Percentiles rank a stretch among this genome's conserved stretches.
phyloP scores from a whole-genome alignment of 2,113 vertebrate genomes.

The Pimephales promelas region DNA sequence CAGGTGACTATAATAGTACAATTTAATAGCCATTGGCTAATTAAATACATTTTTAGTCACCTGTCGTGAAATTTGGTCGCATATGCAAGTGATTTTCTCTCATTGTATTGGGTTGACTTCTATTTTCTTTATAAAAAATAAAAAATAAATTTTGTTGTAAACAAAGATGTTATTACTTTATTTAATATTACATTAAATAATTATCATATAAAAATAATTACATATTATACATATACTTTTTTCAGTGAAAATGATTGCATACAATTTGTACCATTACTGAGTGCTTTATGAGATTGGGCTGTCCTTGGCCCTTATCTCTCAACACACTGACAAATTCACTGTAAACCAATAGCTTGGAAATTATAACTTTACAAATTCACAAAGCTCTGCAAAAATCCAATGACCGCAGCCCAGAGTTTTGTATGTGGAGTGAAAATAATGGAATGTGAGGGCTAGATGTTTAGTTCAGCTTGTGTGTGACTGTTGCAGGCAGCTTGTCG shows the following conservation, averaged over 20 bases:
- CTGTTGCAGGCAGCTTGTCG: background rate
- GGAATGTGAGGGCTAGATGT: background rate
- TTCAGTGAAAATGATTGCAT: background rate
- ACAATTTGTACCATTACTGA: background rate
- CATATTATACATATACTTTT: background rate
- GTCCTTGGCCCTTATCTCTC: background rate
- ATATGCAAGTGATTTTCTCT: too few species aligned
- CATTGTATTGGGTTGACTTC: too few species aligned
- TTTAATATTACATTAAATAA: background rate
- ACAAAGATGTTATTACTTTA: background rate
- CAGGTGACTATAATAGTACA: too few species aligned
- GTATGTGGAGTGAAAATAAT: background rate
- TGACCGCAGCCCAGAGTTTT: background rate
- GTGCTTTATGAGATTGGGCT: background rate
- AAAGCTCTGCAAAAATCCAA: constrained; percentile 8
- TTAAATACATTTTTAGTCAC: too few species aligned
- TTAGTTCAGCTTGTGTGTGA: constrained; percentile 23
- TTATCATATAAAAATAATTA: background rate
- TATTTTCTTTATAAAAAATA: background rate
- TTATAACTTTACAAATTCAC: constrained; percentile 1
- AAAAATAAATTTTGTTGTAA: background rate
- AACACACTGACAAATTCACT: background rate
- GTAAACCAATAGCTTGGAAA: constrained; percentile 8
- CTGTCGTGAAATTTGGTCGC: too few species aligned
- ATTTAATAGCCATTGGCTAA: too few species aligned